Conservation (phyloP, 2,113 vertebrate species). For the Triplophysa tibetana region DNA sequence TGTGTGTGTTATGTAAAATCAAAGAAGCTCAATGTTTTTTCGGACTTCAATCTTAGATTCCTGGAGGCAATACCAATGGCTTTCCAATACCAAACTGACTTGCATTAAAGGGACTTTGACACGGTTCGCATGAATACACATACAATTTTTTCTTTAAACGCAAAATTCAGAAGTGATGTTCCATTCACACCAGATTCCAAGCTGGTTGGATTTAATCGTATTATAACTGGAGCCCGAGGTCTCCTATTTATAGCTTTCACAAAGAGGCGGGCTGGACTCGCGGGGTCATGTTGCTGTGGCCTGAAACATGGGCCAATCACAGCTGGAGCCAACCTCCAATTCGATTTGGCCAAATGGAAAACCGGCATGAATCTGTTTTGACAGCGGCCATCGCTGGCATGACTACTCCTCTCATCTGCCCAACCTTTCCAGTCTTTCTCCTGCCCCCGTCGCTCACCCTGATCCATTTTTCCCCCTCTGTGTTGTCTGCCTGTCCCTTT, state of each 20-base stretch:
- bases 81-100: not conserved
- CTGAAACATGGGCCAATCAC: slow-evolving; percentile 53
- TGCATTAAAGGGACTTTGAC: no score
- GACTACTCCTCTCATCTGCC: slow-evolving; percentile 27
- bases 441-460: slow-evolving; percentile 3
- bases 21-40: no score
- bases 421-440: slow-evolving; percentile 10
- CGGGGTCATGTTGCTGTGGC: slow-evolving; percentile 37
- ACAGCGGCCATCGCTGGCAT: slow-evolving; percentile 45
- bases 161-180: slow-evolving; percentile 61
- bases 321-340: slow-evolving; percentile 57
- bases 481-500: slow-evolving; percentile 22
- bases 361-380: slow-evolving; percentile 59
- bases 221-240: slow-evolving; percentile 68
- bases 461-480: slow-evolving; percentile 30
- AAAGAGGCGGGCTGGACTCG: slow-evolving; percentile 54
- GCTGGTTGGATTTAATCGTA: slow-evolving; percentile 76
- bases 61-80: no score
- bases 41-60: no score
- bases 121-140: not conserved
- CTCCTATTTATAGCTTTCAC: slow-evolving; percentile 72
- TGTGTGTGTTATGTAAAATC: no score
- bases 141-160: slow-evolving; percentile 55
- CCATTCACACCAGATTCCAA: slow-evolving; percentile 67
- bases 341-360: slow-evolving; percentile 63